Base-by-base conservation (phyloP, 2,113 vertebrate genomes). In the Ptyas mucosa region DNA sequence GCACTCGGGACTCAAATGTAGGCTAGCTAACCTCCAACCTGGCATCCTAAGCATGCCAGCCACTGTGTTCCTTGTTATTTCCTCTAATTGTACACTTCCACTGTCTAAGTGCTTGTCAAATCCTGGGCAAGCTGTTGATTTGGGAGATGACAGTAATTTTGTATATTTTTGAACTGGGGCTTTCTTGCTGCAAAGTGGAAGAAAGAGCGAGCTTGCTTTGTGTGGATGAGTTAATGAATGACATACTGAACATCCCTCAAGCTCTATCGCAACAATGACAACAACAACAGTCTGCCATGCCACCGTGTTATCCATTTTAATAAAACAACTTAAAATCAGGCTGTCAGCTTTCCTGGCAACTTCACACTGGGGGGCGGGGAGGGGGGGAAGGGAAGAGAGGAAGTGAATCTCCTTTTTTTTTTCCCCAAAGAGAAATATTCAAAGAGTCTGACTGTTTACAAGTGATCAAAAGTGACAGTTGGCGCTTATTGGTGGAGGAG, bases 381-480 rank as follows among this genome's bases (percentile, higher is more conserved):
- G 94, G 89, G 95, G 90, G 94, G 89, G 95, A 90, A 93, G 39
- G 93, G 95, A 43, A 81, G 90, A 94, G 90, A 97, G 91, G 94
- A 94, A 96, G 94, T 53, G 93, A 96, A 95, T 3, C 49, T 46
- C 43, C 5, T 46, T 46, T 46, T 46, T 95, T 10, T 26, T 96
- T 96, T 94, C 93, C 94, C 94, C 89, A 94, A 95, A 95, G 92
- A 96, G 95, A 96, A 96, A 96, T 96, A 96, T 95, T 95, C 96
- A 95, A 96, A 97, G 95, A 96, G 91, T 92, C 90, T 93, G 90
- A 55, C 90, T 93, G 94, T 97, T 97, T 97, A 96, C 94, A 96
- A 97, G 95, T 97, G 96, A 97, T 97, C 96, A 96, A 93, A 97
- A 96, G 93, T 97, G 97, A 97, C 97, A 97, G 95, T 95, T 94